Base-by-base conservation (phyloP, 2,888 invertebrate genomes). In the Melanchra persicariae region DNA sequence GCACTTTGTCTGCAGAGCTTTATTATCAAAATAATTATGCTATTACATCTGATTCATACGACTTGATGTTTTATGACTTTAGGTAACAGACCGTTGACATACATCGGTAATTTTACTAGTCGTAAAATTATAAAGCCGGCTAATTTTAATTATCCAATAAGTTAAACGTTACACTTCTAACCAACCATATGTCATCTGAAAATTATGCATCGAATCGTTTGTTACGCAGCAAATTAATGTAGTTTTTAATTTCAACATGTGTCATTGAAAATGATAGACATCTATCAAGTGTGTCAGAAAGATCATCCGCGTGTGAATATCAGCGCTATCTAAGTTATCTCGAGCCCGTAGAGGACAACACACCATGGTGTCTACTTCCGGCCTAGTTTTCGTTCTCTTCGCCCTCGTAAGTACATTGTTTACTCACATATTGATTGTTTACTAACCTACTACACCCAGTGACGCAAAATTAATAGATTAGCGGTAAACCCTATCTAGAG, bases 321-420 rank as follows among this genome's bases (percentile, higher is more conserved):
- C 64, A 81, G 85, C 85, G 85, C 77, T 82, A 86, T 86, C 86
- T 87, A 85, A 81, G 76, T 87, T 88, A 89, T 89, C 87, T 87
- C 70, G 72, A 66, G 83, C 69, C 87, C 84, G 83, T 87, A 84
- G 85, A 87, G 84, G 86, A 69, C 84, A 79, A 55, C 63, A 54
- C 66, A 71, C 83, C 83, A 92, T 93, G 92, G 77, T 86, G 88
- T 70, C 89, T 82, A 79, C 91, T 88, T 92, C 91, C 90, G 91
- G 87, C 77, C 88, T 93, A 88, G 83, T 93, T 88, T 84, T 85
- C 61, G 70, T 89, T 49, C 84, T 90, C 75, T 81, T 91, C 54
- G 79, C 84, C 82, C 81, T 90, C 81, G 93, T 93, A 91, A 93
- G 93, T 93, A 90, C 81, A 84, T 78, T 84, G 86, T 86, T 85